Evolutionary conservation across 1,140 invertebrate genomes (phyloP).

Genomic region (Trissolcus basalis): DNA sequence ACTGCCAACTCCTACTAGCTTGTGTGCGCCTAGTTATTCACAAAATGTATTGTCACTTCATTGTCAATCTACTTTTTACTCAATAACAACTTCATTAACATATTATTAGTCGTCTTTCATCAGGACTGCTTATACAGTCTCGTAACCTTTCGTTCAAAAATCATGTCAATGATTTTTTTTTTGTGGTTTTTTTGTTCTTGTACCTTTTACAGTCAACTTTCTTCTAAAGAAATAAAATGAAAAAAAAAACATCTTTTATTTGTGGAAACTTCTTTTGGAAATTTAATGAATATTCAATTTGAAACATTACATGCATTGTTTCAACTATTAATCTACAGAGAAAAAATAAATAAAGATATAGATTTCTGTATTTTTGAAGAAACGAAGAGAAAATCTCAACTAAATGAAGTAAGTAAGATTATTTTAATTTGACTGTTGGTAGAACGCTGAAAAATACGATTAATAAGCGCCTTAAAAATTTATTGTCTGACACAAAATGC

Average conservation of each 20-base stretch:
- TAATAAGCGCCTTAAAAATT: constrained; percentile 5
- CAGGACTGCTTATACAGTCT: background rate
- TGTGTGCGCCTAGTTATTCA: constrained; percentile 64
- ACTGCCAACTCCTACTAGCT: constrained; percentile 48
- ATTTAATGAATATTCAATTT: too few relatives aligned
- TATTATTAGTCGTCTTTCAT: constrained; percentile 21
- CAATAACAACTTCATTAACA: constrained; percentile 51
- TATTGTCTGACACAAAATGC: constrained; percentile 7
- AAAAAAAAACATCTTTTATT: too few relatives aligned
- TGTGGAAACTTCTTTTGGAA: too few relatives aligned
- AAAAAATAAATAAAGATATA: too few relatives aligned
- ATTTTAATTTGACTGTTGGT: constrained; percentile 11
- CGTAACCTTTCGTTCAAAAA: background rate
- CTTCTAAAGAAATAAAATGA: too few relatives aligned
- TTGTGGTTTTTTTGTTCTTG: too few relatives aligned
- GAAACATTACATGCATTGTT: too few relatives aligned
- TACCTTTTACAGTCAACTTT: too few relatives aligned
- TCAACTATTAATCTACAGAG: too few relatives aligned
- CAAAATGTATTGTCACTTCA: constrained; percentile 74
- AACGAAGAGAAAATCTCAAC: too few relatives aligned
- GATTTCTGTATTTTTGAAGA: too few relatives aligned
- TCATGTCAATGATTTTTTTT: background rate
- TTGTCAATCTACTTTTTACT: constrained; percentile 73
- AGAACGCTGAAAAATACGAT: constrained; percentile 32
- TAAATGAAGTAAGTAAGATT: background rate